phyloP scores from a whole-genome alignment of 2,888 invertebrate species.

The Clepsis dumicolana region DNA sequence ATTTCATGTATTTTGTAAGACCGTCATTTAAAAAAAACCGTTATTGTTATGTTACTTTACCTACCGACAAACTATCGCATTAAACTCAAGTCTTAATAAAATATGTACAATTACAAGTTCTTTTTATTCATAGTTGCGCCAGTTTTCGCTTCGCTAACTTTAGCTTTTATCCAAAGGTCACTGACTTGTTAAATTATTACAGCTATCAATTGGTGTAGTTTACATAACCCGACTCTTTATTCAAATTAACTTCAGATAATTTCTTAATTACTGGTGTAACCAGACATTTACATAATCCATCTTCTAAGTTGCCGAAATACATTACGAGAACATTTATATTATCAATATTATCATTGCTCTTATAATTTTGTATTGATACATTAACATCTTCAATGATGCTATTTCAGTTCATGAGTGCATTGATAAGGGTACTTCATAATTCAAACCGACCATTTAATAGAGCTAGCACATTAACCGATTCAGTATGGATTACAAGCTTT shows the following conservation, averaged over 20 bases:
- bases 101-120: background rate
- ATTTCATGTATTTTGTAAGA: too few species aligned
- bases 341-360: conserved; percentile 20
- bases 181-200: background rate
- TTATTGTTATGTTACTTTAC: too few species aligned
- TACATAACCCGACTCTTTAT: background rate
- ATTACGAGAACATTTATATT: conserved; percentile 1
- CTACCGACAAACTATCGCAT: background rate
- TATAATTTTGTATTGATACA: conserved; percentile 59
- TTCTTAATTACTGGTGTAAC: background rate
- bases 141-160: conserved; percentile 12
- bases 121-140: background rate
- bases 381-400: conserved; percentile 64
- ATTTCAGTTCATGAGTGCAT: conserved; percentile 73
- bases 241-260: background rate
- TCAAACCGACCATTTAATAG: conserved; percentile 63
- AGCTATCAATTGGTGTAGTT: background rate
- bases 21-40: too few species aligned
- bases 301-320: conserved; percentile 12
- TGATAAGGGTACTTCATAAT: conserved; percentile 61
- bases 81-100: background rate
- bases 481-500: conserved; percentile 29
- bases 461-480: conserved; percentile 62
- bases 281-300: background rate
- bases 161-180: background rate